Evolutionary conservation across 2,888 invertebrate species (phyloP), one percentile per base, ranked within the genome.

Genomic region (Diplazon laetatorius): DNA sequence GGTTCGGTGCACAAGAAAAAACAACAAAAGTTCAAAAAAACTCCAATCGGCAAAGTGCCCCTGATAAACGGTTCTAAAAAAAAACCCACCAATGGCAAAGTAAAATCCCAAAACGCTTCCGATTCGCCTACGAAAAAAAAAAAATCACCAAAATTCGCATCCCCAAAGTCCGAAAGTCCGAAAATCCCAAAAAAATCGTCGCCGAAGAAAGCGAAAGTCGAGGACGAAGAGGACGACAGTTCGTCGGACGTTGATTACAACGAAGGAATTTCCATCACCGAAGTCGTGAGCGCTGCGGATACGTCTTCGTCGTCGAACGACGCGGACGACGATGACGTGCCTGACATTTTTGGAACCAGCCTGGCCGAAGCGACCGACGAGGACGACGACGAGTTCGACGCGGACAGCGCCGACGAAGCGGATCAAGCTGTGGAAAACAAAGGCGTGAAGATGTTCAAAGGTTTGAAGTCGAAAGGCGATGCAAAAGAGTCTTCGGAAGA

Each of bases 371-470:
- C 57, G 42, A 71, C 81, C 0, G 73, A 80, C 35, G 79, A 81
- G 6, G 79, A 80, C 5, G 81, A 81, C 42, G 70, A 69, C 1
- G 80, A 84, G 6, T 79, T 72, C 20, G 82, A 83, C 2, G 79
- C 75, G 0, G 80, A 80, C n/a, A 78, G 71, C 8, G 82, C 80
- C 22, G 76, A 62, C 1, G 76, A 76, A 6, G 72, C 74, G 1
- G 71, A 78, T 0, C 77, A 80, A 6, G 39, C 18, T 0, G 59
- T 72, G 0, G 80, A 77, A 0, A 72, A 63, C 0, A 80, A 85
- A 37, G 87, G 87, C 9, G 80, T 86, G 0, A 84, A 84, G 46
- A 87, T 84, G 86, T 88, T 87, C 44, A 84, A 85, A 25, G 87
- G 88, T n/a, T 20, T 85, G n/a, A 74, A 80, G n/a, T 18, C 70